These are phyloP conservation scores for Drosophila erecta DNA, from an alignment of 1,140 invertebrate genomes.

Conservation along the genomic window DNA sequence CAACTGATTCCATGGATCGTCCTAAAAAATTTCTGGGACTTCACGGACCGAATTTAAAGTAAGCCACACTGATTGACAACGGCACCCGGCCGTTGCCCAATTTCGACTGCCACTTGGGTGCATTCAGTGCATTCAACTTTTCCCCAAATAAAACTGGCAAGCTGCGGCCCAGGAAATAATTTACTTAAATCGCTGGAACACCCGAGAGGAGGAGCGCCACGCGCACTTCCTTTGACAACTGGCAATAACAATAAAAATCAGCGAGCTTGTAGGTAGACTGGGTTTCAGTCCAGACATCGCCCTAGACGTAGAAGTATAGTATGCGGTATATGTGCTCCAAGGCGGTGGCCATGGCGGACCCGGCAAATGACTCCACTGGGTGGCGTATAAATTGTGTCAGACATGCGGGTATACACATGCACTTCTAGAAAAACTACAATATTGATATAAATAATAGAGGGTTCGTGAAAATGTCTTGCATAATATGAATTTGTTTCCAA, in stretches of 20 bases:
- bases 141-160: slow-evolving; percentile 15
- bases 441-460: too few species aligned
- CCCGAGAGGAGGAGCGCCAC: slow-evolving; percentile 16
- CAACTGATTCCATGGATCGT: background rate
- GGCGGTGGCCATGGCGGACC: slow-evolving; percentile 15
- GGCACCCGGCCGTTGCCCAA: slow-evolving; percentile 15
- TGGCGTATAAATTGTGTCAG: slow-evolving; percentile 50
- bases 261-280: slow-evolving; percentile 70
- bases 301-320: slow-evolving; percentile 18
- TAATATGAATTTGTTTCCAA: too few species aligned
- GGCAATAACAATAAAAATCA: slow-evolving; percentile 83
- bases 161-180: slow-evolving; percentile 69
- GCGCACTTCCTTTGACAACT: slow-evolving; percentile 80
- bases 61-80: slow-evolving; percentile 3
- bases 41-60: slow-evolving; percentile 41
- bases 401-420: slow-evolving; percentile 20
- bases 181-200: slow-evolving; percentile 64
- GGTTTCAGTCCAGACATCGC: slow-evolving; percentile 24
- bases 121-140: slow-evolving; percentile 35
- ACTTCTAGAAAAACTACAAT: slow-evolving; percentile 3
- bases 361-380: slow-evolving; percentile 42
- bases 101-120: slow-evolving; percentile 23
- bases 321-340: slow-evolving; percentile 15
- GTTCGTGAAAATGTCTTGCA: too few species aligned
- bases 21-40: slow-evolving; percentile 36